These are phyloP conservation scores for Caradrina clavipalpis DNA, from an alignment of 2,888 invertebrate genomes.

Conservation along the genomic window DNA sequence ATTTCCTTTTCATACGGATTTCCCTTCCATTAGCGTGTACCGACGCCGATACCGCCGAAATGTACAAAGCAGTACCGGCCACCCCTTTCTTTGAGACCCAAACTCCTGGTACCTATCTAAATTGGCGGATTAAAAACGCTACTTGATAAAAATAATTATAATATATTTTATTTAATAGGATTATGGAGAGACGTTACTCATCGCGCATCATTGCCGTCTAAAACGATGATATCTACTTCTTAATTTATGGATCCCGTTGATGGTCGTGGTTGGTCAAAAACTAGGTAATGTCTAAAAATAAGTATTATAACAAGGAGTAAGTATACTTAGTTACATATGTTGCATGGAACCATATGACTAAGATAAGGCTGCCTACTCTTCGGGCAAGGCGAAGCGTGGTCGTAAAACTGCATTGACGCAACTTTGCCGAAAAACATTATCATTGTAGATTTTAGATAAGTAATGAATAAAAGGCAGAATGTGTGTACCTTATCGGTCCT, in stretches of 20 bases:
- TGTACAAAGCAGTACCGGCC: too few relatives aligned
- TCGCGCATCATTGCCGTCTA: slow-evolving; percentile 9
- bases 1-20: too few relatives aligned
- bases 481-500: not conserved
- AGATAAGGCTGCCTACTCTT: slow-evolving; percentile 22
- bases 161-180: not conserved
- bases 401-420: slow-evolving; percentile 28
- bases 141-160: not conserved
- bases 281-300: slow-evolving; percentile 49
- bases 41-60: too few relatives aligned
- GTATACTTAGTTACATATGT: not conserved
- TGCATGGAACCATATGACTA: slow-evolving; percentile 23
- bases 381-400: slow-evolving; percentile 10
- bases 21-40: too few relatives aligned
- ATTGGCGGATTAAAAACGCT: not conserved
- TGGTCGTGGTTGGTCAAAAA: slow-evolving; percentile 33
- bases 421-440: slow-evolving; percentile 4
- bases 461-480: too few relatives aligned
- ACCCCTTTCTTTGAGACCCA: too few relatives aligned
- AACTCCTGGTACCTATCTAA: not conserved
- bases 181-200: slow-evolving; percentile 36
- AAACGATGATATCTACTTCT: slow-evolving; percentile 16
- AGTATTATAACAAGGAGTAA: slow-evolving; percentile 28
- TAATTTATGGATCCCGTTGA: slow-evolving; percentile 19
- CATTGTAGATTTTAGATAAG: not conserved